phyloP scores from a whole-genome alignment of 2,888 invertebrate genomes.

The Protonemura montana region DNA sequence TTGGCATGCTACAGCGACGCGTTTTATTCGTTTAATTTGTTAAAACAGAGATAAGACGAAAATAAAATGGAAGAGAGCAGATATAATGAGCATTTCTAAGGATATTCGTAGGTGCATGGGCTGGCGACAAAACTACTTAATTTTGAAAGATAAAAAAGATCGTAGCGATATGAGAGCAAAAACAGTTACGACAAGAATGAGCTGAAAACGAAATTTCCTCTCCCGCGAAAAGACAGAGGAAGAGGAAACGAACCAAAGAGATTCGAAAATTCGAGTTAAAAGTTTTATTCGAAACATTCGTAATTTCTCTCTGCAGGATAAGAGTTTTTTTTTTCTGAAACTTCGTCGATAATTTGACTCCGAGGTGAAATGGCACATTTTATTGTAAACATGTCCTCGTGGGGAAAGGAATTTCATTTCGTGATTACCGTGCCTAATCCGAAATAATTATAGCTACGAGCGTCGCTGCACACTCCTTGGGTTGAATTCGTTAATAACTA shows the following conservation, averaged over 20 bases:
- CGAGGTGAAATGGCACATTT: not conserved
- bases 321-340: not conserved
- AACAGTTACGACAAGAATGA: slow-evolving; percentile 35
- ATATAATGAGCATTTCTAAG: slow-evolving; percentile 24
- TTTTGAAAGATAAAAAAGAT: slow-evolving; percentile 35
- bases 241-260: slow-evolving; percentile 29
- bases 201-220: slow-evolving; percentile 21
- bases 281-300: slow-evolving; percentile 2
- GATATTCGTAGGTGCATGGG: slow-evolving; percentile 7
- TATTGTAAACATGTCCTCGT: not conserved
- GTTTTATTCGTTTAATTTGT: slow-evolving; percentile 13
- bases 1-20: not conserved
- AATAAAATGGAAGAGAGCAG: slow-evolving; percentile 16
- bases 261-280: slow-evolving; percentile 18
- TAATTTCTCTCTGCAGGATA: not conserved
- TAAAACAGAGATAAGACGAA: slow-evolving; percentile 26
- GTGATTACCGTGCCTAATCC: not conserved
- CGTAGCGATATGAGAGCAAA: not conserved
- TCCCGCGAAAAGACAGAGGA: not conserved
- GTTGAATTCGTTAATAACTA: slow-evolving; percentile 42
- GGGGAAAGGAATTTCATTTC: not conserved
- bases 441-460: slow-evolving; percentile 10
- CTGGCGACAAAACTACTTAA: slow-evolving; percentile 13
- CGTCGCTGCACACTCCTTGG: not conserved
- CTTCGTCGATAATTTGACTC: slow-evolving; percentile 20